Conservation (phyloP, 2,888 invertebrate genomes). For the Hypomecis punctinalis region DNA sequence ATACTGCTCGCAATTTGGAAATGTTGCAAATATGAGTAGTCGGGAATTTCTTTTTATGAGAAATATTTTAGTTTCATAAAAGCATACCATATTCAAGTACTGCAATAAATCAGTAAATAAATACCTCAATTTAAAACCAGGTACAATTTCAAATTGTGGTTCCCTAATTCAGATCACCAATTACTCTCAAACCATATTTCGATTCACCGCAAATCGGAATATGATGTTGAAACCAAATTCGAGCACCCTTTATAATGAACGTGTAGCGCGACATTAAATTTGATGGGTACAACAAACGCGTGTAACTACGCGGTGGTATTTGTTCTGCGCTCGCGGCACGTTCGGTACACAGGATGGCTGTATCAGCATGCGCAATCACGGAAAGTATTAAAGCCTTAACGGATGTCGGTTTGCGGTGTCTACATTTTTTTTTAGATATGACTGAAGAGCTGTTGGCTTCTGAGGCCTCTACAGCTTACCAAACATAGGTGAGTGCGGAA, state of each 20-base stretch:
- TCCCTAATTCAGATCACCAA: neutral
- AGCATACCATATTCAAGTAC: neutral
- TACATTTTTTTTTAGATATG: too few relatives aligned
- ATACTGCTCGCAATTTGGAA: neutral
- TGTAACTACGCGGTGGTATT: neutral
- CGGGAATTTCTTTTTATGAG: too few relatives aligned
- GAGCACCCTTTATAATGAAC: neutral
- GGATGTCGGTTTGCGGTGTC: too few relatives aligned
- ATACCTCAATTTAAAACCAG: neutral
- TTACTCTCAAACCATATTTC: constrained; percentile 1
- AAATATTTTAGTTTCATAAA: too few relatives aligned
- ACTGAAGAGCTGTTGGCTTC: too few relatives aligned
- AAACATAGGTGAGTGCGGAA: too few relatives aligned
- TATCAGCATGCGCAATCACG: constrained; percentile 4
- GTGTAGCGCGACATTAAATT: constrained; percentile 4
- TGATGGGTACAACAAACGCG: constrained; percentile 3
- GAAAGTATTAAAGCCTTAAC: neutral
- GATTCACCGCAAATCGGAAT: constrained; percentile 7
- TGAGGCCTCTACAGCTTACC: too few relatives aligned
- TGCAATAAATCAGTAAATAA: neutral
- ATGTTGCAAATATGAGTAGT: neutral
- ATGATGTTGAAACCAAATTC: constrained; percentile 8
- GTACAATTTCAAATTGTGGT: neutral
- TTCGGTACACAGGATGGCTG: constrained; percentile 14
- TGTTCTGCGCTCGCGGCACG: constrained; percentile 9